phyloP scores from a whole-genome alignment of 2,113 vertebrate species.

The Myrmecophaga tridactyla region DNA sequence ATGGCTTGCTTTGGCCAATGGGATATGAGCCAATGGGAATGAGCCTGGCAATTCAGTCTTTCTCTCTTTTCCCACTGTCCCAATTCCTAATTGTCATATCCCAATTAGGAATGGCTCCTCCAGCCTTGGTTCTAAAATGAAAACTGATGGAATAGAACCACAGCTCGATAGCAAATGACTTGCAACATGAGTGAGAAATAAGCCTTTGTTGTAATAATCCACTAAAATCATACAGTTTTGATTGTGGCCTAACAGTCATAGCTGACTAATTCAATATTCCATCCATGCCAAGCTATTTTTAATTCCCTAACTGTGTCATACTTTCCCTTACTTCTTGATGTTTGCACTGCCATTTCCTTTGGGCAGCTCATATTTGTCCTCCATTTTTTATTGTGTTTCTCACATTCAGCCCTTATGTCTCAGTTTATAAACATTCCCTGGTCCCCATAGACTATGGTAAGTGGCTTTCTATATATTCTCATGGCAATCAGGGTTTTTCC shows the following conservation, averaged over 20 bases:
- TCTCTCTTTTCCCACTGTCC: neutral
- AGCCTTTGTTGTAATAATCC: neutral
- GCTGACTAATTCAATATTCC: neutral
- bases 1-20: neutral
- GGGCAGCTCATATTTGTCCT: neutral
- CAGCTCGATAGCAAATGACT: neutral
- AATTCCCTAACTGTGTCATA: neutral
- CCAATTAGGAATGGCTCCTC: neutral
- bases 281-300: neutral
- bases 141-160: neutral
- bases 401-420: neutral
- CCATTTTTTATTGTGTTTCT: neutral
- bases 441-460: neutral
- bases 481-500: neutral
- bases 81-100: neutral
- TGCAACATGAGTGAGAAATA: neutral
- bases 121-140: neutral
- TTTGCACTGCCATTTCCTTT: constrained; percentile 1
- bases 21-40: neutral
- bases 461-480: neutral
- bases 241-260: neutral
- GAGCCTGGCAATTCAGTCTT: neutral
- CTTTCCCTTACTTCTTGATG: neutral
- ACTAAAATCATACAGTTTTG: neutral
- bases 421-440: neutral